Evolutionary conservation across 1,140 invertebrate species (phyloP), one percentile per base, ranked within the genome.

Genomic region (Patella vulgata): DNA sequence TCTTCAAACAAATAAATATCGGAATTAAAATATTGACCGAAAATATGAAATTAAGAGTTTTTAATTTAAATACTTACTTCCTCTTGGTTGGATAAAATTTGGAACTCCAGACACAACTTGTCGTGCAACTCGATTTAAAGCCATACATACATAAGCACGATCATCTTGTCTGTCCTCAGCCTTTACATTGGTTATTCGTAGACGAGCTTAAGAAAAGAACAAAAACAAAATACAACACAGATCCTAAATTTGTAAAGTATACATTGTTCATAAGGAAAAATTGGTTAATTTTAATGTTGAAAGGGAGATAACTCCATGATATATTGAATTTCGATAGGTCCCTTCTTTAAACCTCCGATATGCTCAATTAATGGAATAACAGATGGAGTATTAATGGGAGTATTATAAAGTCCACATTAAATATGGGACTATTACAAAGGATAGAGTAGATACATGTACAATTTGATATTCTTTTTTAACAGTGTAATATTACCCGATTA

Each of bases 121-220:
- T 31, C 77, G 59, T 60, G 77, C 70, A 44, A 75, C 63, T 39
- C 61, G 68, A 47, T 80, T 80, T 23, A 72, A 63, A 1, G 77
- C 75, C 74, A 76, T 72, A 61, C 78, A 80, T 0, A 69, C 63
- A 66, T 79, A 80, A 8, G 73, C 66, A 44, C 58, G 63, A 0
- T 68, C 73, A 28, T 64, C 57, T 28, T 69, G 52, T 2, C 30
- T 6, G 59, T 80, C 78, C 9, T 52, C 39, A 4, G 14, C 8
- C 28, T 60, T 59, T 2, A 80, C 67, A 61, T 80, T 78, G 1
- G 77, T 74, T 43, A 80, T 58, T 11, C 68, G 58, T 9, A 80
- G 53, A 23, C 70, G 64, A 43, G 63, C 78, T 80, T 54, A 33
- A 63, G 68, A 21, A 21, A 25, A 6, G 5, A 21, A 46, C n/a